These are phyloP conservation scores for Craseonycteris thonglongyai DNA, from an alignment of 2,113 vertebrate species.

Conservation along the genomic window DNA sequence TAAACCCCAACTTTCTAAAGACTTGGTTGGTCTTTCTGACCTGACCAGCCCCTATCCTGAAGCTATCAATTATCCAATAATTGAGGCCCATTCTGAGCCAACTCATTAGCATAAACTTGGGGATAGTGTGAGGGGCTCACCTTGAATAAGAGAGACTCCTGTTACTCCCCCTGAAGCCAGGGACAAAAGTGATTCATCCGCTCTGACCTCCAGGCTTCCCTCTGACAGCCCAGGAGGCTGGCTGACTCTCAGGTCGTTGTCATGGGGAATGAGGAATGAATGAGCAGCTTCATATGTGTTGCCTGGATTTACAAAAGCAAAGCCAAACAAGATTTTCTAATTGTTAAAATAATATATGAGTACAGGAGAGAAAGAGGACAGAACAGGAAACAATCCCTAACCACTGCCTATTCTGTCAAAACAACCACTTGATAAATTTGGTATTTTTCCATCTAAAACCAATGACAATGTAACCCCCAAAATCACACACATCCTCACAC, in stretches of 20 bases:
- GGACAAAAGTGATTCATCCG: not conserved
- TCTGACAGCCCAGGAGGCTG: not conserved
- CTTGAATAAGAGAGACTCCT: not conserved
- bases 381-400: not conserved
- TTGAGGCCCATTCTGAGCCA: not conserved
- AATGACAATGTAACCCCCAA: not conserved
- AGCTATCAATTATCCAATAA: not conserved
- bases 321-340: not conserved
- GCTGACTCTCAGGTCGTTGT: too few relatives aligned
- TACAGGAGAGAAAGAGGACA: not conserved
- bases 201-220: not conserved
- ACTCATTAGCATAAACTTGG: not conserved
- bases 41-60: not conserved
- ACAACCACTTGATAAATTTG: not conserved
- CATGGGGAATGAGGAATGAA: not conserved
- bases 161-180: not conserved
- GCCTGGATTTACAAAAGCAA: not conserved
- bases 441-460: not conserved
- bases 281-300: not conserved
- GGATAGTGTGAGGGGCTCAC: not conserved
- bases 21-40: not conserved
- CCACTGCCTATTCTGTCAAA: not conserved
- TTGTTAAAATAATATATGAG: not conserved
- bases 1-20: not conserved
- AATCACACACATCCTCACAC: not conserved